Percentiles rank a stretch among this genome's conserved stretches.
These are phyloP conservation scores for Halesus radiatus DNA, from an alignment of 1,140 invertebrate species.

Conservation along the genomic window DNA sequence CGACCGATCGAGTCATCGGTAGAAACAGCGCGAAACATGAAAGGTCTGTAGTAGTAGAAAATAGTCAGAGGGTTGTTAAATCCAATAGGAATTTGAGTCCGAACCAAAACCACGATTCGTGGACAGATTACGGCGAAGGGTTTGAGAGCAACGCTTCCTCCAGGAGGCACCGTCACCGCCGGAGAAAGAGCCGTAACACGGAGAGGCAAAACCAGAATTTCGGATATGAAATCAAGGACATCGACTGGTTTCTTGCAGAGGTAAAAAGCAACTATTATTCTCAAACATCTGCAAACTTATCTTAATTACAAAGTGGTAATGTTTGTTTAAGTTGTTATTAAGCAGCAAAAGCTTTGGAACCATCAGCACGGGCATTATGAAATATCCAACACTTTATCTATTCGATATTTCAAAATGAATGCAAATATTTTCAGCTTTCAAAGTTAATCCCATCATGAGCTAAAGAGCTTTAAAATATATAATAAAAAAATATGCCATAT, in stretches of 20 bases:
- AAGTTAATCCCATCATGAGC: too few relatives aligned
- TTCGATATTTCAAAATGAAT: too few relatives aligned
- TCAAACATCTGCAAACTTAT: too few relatives aligned
- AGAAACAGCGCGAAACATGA: slow-evolving; percentile 48
- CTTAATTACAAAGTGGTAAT: too few relatives aligned
- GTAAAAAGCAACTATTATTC: too few relatives aligned
- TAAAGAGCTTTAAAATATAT: too few relatives aligned
- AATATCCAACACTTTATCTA: too few relatives aligned
- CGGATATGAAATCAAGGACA: slow-evolving; percentile 82
- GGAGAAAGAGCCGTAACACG: slow-evolving; percentile 64
- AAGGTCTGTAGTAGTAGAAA: slow-evolving; percentile 34
- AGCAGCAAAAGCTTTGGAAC: too few relatives aligned
- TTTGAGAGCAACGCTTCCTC: slow-evolving; percentile 56
- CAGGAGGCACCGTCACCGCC: slow-evolving; percentile 60
- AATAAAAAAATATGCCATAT: too few relatives aligned
- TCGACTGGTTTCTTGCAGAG: slow-evolving; percentile 81
- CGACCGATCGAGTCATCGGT: slow-evolving; percentile 43
- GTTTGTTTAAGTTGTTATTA: too few relatives aligned
- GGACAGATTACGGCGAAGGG: slow-evolving; percentile 44
- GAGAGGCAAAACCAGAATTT: slow-evolving; percentile 67
- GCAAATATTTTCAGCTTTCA: too few relatives aligned
- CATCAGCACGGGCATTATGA: too few relatives aligned
- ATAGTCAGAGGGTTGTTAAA: slow-evolving; percentile 1
- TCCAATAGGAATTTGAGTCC: slow-evolving; percentile 34
- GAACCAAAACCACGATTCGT: slow-evolving; percentile 36